Evolutionary conservation across 1,140 invertebrate genomes (phyloP).

Genomic region (Phenacoccus solenopsis): DNA sequence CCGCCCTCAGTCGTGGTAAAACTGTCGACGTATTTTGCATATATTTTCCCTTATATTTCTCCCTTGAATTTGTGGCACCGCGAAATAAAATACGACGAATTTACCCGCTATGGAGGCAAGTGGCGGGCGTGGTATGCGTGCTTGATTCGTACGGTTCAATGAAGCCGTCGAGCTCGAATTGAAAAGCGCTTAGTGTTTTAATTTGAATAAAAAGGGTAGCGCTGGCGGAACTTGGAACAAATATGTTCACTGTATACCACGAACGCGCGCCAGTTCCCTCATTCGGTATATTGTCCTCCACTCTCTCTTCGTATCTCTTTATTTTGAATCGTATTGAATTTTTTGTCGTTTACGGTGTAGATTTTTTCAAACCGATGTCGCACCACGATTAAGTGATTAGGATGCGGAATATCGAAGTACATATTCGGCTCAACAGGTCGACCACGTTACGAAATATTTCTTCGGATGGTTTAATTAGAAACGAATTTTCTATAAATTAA

Average conservation of each 20-base stretch:
- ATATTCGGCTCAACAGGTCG: too few relatives aligned
- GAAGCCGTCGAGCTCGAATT: constrained; percentile 15
- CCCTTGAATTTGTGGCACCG: neutral
- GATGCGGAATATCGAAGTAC: too few relatives aligned
- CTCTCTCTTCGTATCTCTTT: too few relatives aligned
- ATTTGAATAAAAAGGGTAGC: constrained; percentile 17
- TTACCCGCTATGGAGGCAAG: neutral
- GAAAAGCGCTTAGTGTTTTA: constrained; percentile 17
- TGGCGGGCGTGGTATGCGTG: constrained; percentile 9
- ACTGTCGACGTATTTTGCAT: constrained; percentile 17
- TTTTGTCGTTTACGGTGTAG: too few relatives aligned
- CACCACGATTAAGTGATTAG: too few relatives aligned
- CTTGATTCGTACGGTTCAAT: constrained; percentile 13
- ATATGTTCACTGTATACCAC: constrained; percentile 8
- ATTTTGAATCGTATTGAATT: too few relatives aligned
- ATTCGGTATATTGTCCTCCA: too few relatives aligned
- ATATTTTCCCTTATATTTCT: constrained; percentile 17
- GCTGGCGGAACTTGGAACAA: constrained; percentile 13
- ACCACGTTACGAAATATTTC: too few relatives aligned
- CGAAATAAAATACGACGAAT: constrained; percentile 17
- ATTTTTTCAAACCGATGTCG: too few relatives aligned
- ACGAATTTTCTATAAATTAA: too few relatives aligned
- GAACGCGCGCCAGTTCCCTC: too few relatives aligned
- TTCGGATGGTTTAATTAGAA: too few relatives aligned
- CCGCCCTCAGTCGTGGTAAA: neutral